Conservation (phyloP, 2,797 vertebrate species). For the Oryzias dopingdopingensis region DNA sequence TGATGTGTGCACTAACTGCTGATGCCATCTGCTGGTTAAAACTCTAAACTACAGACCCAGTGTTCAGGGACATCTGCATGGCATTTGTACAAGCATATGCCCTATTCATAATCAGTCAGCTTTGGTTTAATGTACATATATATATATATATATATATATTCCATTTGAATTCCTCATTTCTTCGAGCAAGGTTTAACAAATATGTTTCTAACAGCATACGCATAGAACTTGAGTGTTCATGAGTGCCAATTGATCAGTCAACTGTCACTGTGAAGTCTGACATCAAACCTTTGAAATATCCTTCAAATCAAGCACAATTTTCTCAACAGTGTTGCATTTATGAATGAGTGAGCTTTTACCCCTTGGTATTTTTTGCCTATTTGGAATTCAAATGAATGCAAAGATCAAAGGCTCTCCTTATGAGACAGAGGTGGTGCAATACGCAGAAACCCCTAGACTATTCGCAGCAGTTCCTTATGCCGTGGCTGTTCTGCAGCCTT, state of each 20-base stretch:
- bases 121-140: too few species aligned
- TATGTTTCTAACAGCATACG: slow-evolving; percentile 3
- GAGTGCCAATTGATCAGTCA: slow-evolving; percentile 18
- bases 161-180: too few species aligned
- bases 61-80: slow-evolving; percentile 10
- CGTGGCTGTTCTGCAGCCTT: slow-evolving; percentile 18
- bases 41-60: slow-evolving; percentile 43
- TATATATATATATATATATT: too few species aligned
- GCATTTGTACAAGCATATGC: too few species aligned
- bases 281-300: slow-evolving; percentile 39
- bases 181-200: background rate
- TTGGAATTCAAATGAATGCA: slow-evolving; percentile 68
- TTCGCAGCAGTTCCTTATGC: slow-evolving; percentile 25
- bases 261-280: slow-evolving; percentile 29
- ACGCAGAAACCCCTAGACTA: slow-evolving; percentile 62
- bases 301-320: slow-evolving; percentile 46
- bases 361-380: slow-evolving; percentile 43
- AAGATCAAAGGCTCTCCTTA: slow-evolving; percentile 64
- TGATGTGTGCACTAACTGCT: slow-evolving; percentile 53
- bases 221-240: background rate
- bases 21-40: slow-evolving; percentile 77
- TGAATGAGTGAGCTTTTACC: slow-evolving; percentile 57
- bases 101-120: too few species aligned
- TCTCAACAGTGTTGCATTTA: slow-evolving; percentile 49
- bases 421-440: slow-evolving; percentile 70